Evolutionary conservation across 2,888 invertebrate genomes (phyloP).

Genomic region (Ferdinandea cuprea): DNA sequence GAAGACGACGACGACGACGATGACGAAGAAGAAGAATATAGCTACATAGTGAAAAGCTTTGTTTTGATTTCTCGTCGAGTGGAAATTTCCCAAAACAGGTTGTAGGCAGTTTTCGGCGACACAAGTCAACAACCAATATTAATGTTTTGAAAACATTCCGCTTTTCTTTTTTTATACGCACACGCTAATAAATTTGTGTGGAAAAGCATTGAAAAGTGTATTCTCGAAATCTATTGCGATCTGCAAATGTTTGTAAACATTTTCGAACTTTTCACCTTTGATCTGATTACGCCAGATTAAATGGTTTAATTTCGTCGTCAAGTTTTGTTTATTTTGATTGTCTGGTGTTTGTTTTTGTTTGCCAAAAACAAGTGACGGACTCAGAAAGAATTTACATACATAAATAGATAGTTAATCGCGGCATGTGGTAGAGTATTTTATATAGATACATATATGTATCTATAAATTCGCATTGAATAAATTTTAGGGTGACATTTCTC

Average conservation of each 20-base stretch:
- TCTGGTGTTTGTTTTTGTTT: constrained; percentile 38
- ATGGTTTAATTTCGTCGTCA: neutral
- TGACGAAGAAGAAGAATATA: too few relatives aligned
- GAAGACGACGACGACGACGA: too few relatives aligned
- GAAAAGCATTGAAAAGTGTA: too few relatives aligned
- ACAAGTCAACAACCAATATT: constrained; percentile 3
- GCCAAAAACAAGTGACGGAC: constrained; percentile 17
- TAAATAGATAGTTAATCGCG: neutral
- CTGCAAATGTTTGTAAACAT: constrained; percentile 16
- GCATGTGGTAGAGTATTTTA: too few relatives aligned
- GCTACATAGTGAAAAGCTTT: neutral
- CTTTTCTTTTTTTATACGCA: too few relatives aligned
- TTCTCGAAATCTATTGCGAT: neutral
- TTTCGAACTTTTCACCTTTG: constrained; percentile 35
- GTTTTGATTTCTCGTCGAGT: constrained; percentile 2
- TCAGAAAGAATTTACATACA: constrained; percentile 12
- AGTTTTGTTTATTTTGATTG: neutral
- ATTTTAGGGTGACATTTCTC: neutral
- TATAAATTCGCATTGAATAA: constrained; percentile 1
- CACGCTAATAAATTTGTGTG: too few relatives aligned
- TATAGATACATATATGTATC: neutral
- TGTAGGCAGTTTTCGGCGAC: neutral
- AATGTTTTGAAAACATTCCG: neutral
- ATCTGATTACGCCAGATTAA: constrained; percentile 4
- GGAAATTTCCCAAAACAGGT: constrained; percentile 39